Percentiles rank a stretch among this genome's conserved stretches.
These are phyloP conservation scores for Pseudomyrmex flavicornis DNA, from an alignment of 1,140 invertebrate species.

Conservation along the genomic window DNA sequence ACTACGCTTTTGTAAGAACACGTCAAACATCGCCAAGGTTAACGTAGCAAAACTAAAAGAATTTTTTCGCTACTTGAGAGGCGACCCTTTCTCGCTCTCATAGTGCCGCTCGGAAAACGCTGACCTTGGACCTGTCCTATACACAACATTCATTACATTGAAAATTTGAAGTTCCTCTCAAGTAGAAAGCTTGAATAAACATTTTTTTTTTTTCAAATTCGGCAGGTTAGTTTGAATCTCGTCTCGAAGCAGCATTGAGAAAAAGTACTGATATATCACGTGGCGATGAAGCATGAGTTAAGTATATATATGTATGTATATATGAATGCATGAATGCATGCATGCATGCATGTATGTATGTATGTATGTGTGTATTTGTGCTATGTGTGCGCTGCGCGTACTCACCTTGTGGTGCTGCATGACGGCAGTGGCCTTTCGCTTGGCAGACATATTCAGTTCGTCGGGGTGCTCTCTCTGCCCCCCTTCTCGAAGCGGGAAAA, in stretches of 20 bases:
- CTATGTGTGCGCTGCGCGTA: conserved; percentile 31
- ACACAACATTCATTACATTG: neutral
- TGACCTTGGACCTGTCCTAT: neutral
- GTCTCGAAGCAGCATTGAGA: neutral
- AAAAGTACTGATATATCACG: conserved; percentile 44
- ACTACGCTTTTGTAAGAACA: neutral
- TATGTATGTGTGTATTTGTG: neutral
- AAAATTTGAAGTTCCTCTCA: neutral
- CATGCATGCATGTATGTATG: conserved; percentile 25
- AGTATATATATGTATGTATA: neutral
- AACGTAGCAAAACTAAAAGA: neutral
- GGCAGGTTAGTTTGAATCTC: too few species aligned
- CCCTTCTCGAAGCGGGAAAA: conserved; percentile 64
- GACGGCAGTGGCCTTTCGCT: conserved; percentile 87
- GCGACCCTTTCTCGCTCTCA: neutral
- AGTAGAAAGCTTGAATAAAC: too few species aligned
- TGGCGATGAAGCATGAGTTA: conserved; percentile 6
- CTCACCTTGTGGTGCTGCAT: conserved; percentile 88
- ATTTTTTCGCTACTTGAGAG: neutral
- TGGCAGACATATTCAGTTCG: conserved; percentile 86
- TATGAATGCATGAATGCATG: too few species aligned
- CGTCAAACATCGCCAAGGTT: conserved; percentile 19
- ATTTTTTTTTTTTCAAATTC: too few species aligned
- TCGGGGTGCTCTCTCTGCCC: conserved; percentile 48
- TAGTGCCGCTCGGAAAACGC: neutral